Conservation (phyloP, 1,140 invertebrate genomes). For the Zelostemma sp. region DNA sequence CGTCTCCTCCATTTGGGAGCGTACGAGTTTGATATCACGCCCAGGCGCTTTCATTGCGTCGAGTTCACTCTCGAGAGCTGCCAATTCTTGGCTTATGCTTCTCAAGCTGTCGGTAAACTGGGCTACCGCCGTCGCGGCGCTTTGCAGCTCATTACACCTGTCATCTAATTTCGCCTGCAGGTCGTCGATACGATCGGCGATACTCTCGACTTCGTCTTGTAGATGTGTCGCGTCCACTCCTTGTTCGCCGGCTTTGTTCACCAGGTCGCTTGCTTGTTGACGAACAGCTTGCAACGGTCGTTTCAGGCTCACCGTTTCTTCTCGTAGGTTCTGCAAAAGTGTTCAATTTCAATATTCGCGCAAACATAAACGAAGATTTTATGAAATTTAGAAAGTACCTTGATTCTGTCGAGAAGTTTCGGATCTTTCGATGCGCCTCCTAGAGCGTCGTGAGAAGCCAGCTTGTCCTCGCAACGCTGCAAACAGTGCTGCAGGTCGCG, state of each 20-base stretch:
- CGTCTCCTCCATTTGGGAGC: conserved; percentile 87
- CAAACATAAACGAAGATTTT: too few relatives aligned
- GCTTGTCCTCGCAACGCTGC: conserved; percentile 88
- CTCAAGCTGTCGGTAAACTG: conserved; percentile 91
- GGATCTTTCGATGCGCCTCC: conserved; percentile 85
- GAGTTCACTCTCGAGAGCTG: conserved; percentile 85
- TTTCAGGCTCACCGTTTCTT: conserved; percentile 81
- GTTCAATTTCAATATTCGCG: too few relatives aligned
- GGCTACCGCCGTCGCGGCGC: conserved; percentile 87
- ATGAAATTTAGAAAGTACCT: too few relatives aligned
- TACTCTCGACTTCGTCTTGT: conserved; percentile 81
- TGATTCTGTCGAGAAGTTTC: conserved; percentile 85
- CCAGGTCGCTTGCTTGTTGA: conserved; percentile 80
- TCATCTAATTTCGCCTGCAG: conserved; percentile 84
- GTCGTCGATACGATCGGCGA: conserved; percentile 84
- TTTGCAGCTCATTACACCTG: conserved; percentile 84
- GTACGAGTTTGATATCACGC: conserved; percentile 87
- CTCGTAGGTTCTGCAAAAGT: conserved; percentile 72
- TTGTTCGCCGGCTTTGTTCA: conserved; percentile 76
- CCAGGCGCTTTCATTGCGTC: conserved; percentile 87
- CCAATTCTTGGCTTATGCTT: conserved; percentile 79
- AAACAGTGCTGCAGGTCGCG: conserved; percentile 85
- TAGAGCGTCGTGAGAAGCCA: conserved; percentile 84
- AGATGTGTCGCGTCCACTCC: conserved; percentile 82
- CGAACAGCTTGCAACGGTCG: conserved; percentile 82